Evolutionary conservation across 2,888 invertebrate species (phyloP).

Genomic region (Panorpa germanica): DNA sequence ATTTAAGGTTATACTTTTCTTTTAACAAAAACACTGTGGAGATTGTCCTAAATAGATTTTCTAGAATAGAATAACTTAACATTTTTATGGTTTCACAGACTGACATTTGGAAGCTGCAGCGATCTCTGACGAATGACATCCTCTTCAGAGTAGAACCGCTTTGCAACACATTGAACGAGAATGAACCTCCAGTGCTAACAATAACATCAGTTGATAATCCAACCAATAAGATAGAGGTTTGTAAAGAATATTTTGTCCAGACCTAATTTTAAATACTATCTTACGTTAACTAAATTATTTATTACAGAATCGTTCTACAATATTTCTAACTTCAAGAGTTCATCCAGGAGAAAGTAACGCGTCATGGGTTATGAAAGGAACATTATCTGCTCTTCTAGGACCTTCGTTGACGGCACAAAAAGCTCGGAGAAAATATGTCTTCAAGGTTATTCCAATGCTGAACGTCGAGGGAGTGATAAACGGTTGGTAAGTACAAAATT

Average conservation of each 20-base stretch:
- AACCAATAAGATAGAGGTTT: conserved; percentile 33
- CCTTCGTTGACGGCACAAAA: conserved; percentile 33
- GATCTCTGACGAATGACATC: conserved; percentile 27
- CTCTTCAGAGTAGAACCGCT: conserved; percentile 46
- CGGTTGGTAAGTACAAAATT: conserved; percentile 46
- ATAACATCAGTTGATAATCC: conserved; percentile 42
- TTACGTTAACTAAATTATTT: no score
- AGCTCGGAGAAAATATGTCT: conserved; percentile 50
- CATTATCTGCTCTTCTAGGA: conserved; percentile 42
- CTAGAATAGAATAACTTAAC: no score
- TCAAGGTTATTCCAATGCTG: conserved; percentile 78
- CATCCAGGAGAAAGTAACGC: conserved; percentile 81
- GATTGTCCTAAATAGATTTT: no score
- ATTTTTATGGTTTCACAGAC: conserved; percentile 35
- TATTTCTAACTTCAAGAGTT: conserved; percentile 61
- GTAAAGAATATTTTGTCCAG: conserved; percentile 11
- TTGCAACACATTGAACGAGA: conserved; percentile 50
- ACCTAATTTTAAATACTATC: no score
- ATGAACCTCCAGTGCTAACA: conserved; percentile 57
- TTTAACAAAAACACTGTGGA: no score
- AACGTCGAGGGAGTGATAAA: conserved; percentile 79
- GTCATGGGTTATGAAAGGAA: conserved; percentile 78
- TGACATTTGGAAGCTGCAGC: conserved; percentile 38
- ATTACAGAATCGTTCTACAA: conserved; percentile 38
- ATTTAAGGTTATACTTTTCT: no score